A percentile compares a stretch with the other conserved stretches of the same genome.
Evolutionary conservation across 2,113 vertebrate species (phyloP).

Genomic region (Himantopus leucocephalus): DNA sequence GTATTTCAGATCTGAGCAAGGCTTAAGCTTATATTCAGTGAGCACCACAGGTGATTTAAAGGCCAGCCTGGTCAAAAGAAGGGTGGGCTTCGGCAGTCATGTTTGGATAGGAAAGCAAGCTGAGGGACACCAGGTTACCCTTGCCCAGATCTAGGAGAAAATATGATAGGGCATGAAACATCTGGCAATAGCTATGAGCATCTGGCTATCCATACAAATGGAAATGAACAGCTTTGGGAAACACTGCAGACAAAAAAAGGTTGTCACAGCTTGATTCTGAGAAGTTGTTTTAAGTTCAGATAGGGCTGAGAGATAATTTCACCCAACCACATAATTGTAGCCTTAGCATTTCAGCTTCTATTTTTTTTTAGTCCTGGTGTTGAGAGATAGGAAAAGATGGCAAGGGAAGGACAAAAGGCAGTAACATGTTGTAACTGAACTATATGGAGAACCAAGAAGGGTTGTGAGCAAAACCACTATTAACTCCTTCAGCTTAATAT

Average conservation of each 20-base stretch:
- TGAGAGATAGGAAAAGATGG: background rate
- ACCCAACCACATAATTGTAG: background rate
- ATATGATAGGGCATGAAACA: background rate
- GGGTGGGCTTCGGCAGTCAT: background rate
- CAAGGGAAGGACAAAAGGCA: background rate
- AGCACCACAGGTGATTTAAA: background rate
- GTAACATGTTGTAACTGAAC: background rate
- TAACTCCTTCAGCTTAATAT: background rate
- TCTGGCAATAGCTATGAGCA: background rate
- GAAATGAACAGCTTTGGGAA: background rate
- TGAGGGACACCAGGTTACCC: background rate
- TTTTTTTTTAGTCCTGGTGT: background rate
- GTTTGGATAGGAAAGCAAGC: background rate
- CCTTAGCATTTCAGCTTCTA: background rate
- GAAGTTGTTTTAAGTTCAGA: background rate
- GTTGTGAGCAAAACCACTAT: background rate
- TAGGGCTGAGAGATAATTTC: background rate
- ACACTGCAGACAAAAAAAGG: background rate
- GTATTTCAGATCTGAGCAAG: background rate
- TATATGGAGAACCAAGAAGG: background rate
- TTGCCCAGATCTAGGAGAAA: background rate
- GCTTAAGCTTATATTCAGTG: background rate
- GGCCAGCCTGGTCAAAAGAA: background rate
- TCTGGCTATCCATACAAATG: background rate
- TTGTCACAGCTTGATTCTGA: background rate